Base-by-base conservation (phyloP, 92 coral and sea anemone genomes). In the Epizoanthus stellaris region DNA sequence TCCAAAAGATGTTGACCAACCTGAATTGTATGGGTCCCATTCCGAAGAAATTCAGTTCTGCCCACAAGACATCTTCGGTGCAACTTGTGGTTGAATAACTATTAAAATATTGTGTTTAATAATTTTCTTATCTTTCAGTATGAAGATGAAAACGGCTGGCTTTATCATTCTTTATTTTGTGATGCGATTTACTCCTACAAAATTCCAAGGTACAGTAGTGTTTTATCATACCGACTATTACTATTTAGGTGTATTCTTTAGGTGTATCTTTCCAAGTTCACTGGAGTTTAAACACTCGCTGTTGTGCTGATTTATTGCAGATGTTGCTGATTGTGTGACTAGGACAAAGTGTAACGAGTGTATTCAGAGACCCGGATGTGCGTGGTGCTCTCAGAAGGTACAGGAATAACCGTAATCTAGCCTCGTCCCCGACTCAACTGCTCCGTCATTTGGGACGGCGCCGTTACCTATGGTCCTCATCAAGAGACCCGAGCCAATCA, bases 381-480 rank as follows among this genome's bases (percentile, higher is more conserved):
- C 72, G 8, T 79, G 83, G 83, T 79, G 83, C 83, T 79, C 83
- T 13, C 36, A 79, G 21, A 79, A 79, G 83, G 83, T 79, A 6
- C 75, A 49, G 36, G 11, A 19, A 71, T 21, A 52, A 2, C 56
- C 15, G 47, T 21, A 30, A 36, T 6, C 20, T 67, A 36, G 15
- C 14, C 9, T 34, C 72, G 10, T 15, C 70, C 0, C 42, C 36
- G 36, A 30, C 2, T 30, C 36, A 2, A 30, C 36, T 30, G 36
- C 36, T 30, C 2, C 2, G 36, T 30, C 36, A 30, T 30, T 30
- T 30, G 36, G 36, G 36, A 30, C 36, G 36, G 36, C 36, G 1
- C 36, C 0, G 36, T 30, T 30, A 30, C 34, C 34, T 30, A 30
- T 30, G 34, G 34, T 30, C 34, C 0, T 30, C 34, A 30, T 30